phyloP scores from a whole-genome alignment of 2,113 vertebrate genomes.

The Corvus cornix region DNA sequence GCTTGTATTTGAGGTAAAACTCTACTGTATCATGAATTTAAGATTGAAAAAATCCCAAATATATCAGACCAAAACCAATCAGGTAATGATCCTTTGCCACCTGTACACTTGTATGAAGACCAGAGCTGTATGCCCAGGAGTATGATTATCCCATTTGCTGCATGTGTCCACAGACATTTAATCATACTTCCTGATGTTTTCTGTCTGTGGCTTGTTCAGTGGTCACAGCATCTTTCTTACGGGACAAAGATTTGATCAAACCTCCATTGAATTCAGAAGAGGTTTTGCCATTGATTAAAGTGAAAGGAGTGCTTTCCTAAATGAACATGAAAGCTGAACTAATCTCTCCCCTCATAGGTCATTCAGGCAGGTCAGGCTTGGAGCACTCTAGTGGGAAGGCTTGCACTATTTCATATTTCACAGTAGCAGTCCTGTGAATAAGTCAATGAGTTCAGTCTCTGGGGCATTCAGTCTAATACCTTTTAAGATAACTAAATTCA shows the following conservation, averaged over 20 bases:
- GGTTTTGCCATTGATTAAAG: neutral
- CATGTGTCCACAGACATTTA: neutral
- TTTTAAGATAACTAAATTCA: slow-evolving; percentile 16
- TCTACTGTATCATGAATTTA: neutral
- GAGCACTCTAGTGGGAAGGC: neutral
- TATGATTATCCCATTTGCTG: neutral
- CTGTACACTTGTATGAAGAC: rapidly evolving
- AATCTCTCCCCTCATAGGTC: neutral
- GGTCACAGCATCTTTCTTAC: neutral
- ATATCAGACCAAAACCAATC: neutral
- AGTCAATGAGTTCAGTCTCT: neutral
- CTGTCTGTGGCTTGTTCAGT: neutral
- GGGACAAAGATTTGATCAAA: neutral
- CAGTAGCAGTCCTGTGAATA: neutral
- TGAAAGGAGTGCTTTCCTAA: neutral
- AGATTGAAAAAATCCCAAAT: neutral
- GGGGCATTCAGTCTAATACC: neutral
- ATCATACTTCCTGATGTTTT: neutral
- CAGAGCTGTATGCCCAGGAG: neutral
- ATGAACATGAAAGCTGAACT: neutral
- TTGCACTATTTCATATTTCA: neutral
- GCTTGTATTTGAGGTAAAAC: neutral
- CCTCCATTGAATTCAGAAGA: neutral
- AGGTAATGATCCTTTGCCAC: neutral
- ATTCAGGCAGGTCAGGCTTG: neutral